Conservation (phyloP, 2,888 invertebrate genomes). For the Mythimna impura region DNA sequence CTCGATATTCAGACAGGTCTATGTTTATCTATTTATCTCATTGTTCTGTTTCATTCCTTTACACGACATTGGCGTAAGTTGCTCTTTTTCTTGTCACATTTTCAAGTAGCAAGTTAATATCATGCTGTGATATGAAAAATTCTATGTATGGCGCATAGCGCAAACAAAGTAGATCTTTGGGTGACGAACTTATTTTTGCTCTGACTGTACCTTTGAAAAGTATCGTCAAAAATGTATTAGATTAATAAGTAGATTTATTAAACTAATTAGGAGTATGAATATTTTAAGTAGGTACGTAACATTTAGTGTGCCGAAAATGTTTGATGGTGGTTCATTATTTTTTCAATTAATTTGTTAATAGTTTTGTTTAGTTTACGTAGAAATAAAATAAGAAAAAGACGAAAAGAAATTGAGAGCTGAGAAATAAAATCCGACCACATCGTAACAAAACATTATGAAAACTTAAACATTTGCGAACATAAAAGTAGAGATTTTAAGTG, state of each 20-base stretch:
- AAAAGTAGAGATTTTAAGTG: neutral
- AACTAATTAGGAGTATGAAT: constrained; percentile 22
- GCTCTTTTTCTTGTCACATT: too few relatives aligned
- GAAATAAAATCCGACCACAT: neutral
- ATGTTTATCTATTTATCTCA: too few relatives aligned
- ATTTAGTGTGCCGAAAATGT: constrained; percentile 4
- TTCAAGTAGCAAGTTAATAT: too few relatives aligned
- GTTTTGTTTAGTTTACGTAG: neutral
- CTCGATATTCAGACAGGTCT: too few relatives aligned
- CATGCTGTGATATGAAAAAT: too few relatives aligned
- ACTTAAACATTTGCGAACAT: too few relatives aligned
- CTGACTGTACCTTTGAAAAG: constrained; percentile 36
- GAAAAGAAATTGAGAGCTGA: neutral
- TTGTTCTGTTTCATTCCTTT: too few relatives aligned
- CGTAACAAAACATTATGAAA: neutral
- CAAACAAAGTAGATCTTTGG: neutral
- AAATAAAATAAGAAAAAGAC: neutral
- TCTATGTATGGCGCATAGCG: neutral
- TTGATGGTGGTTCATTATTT: constrained; percentile 1
- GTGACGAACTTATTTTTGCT: neutral
- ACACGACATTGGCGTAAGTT: too few relatives aligned
- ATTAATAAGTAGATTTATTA: constrained; percentile 66
- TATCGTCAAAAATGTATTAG: constrained; percentile 65
- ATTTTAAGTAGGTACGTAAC: neutral
- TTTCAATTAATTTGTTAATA: constrained; percentile 5